Evolutionary conservation across 1,140 invertebrate species (phyloP).

Genomic region (Protaetia brevitarsis): DNA sequence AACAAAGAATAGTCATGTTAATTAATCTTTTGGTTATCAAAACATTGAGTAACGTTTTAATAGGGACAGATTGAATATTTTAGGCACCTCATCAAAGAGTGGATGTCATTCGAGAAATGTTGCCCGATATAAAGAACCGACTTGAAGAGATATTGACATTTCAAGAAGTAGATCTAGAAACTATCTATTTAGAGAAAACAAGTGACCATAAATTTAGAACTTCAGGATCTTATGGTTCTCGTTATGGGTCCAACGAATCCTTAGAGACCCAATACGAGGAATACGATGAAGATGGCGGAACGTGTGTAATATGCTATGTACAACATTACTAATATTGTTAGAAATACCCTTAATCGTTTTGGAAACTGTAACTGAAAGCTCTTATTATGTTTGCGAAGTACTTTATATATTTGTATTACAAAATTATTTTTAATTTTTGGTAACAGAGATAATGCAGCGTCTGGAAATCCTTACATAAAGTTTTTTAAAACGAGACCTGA

Average conservation of each 20-base stretch:
- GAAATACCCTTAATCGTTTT: no score
- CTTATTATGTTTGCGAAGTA: no score
- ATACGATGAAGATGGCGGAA: not conserved
- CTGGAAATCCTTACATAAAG: slow-evolving; percentile 36
- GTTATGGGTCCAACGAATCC: not conserved
- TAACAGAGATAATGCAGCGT: not conserved
- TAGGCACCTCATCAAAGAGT: not conserved
- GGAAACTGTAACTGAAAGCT: no score
- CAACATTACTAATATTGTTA: no score
- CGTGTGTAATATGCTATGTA: no score
- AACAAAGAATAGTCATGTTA: no score
- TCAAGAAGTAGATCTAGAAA: not conserved
- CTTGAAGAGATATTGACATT: not conserved
- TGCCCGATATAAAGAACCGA: not conserved
- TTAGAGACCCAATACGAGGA: not conserved
- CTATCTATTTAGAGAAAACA: not conserved
- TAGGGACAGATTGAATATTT: not conserved
- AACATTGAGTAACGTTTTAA: not conserved
- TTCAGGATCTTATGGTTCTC: not conserved
- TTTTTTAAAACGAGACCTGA: slow-evolving; percentile 38
- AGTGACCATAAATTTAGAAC: not conserved
- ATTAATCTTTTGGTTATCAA: not conserved
- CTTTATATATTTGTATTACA: not conserved
- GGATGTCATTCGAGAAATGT: not conserved
- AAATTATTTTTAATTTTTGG: not conserved